Percentiles rank a stretch among this genome's conserved stretches.
Evolutionary conservation across 1,140 invertebrate genomes (phyloP).

Genomic region (Venustaconcha ellipsiformis): DNA sequence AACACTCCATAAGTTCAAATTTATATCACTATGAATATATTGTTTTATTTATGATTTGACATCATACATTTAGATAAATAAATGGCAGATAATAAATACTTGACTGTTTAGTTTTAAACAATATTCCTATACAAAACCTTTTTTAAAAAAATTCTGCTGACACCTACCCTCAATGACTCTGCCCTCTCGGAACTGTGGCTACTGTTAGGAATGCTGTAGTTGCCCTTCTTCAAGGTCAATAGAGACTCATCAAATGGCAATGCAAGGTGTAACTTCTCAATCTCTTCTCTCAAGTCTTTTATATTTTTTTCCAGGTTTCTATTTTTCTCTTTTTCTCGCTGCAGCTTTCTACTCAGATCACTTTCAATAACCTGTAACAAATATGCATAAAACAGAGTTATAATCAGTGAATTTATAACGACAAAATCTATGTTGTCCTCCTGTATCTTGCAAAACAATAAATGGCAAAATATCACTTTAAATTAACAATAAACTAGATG

Average conservation of each 20-base stretch:
- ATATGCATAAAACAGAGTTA: background rate
- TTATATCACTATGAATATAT: too few species aligned
- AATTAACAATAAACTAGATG: too few species aligned
- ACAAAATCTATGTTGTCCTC: background rate
- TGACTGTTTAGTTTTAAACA: too few species aligned
- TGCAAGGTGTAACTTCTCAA: constrained; percentile 52
- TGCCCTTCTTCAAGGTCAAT: constrained; percentile 25
- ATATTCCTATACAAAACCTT: background rate
- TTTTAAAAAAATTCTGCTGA: background rate
- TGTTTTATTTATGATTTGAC: too few species aligned
- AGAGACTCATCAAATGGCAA: constrained; percentile 53
- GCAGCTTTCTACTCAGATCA: constrained; percentile 53
- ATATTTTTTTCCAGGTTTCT: constrained; percentile 52
- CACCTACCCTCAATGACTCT: constrained; percentile 48
- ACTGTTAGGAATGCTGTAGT: constrained; percentile 55
- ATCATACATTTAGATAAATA: too few species aligned
- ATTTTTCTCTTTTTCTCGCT: constrained; percentile 60
- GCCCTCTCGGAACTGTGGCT: constrained; percentile 43
- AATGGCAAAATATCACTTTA: background rate
- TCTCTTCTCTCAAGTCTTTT: constrained; percentile 56
- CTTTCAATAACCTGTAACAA: constrained; percentile 52
- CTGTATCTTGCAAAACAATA: background rate
- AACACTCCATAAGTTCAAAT: too few species aligned
- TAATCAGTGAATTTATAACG: background rate
- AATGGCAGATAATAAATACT: too few species aligned